phyloP scores from a whole-genome alignment of 2,888 invertebrate species.

The Operophtera brumata region DNA sequence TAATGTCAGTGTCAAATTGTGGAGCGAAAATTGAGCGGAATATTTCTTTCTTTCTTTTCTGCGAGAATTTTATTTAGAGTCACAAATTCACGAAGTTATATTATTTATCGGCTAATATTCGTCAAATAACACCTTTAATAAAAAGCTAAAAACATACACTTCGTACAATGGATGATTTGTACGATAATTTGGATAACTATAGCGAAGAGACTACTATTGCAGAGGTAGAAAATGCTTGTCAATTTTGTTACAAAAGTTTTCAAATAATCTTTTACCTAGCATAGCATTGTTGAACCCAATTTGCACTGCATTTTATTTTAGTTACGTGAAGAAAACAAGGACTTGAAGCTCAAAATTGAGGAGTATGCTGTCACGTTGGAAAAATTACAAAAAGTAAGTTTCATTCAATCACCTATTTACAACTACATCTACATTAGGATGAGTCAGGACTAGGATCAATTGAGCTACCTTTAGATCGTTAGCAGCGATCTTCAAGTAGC shows the following conservation, averaged over 20 bases:
- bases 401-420: not conserved
- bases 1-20: constrained; percentile 12
- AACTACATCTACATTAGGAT: too few relatives aligned
- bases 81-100: too few relatives aligned
- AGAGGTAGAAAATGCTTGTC: constrained; percentile 50
- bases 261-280: too few relatives aligned
- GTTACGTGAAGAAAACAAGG: constrained; percentile 62
- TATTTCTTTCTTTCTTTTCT: too few relatives aligned
- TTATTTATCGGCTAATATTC: too few relatives aligned
- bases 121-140: too few relatives aligned
- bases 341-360: constrained; percentile 56
- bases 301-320: constrained; percentile 38
- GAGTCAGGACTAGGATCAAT: too few relatives aligned
- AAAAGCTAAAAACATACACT: not conserved
- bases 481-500: too few relatives aligned
- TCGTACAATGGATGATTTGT: constrained; percentile 58
- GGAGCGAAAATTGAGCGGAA: constrained; percentile 16
- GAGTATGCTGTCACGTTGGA: constrained; percentile 51
- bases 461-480: too few relatives aligned
- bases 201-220: constrained; percentile 53
- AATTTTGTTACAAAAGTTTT: not conserved
- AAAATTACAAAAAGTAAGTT: constrained; percentile 66
- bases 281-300: too few relatives aligned
- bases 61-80: too few relatives aligned
- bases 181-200: constrained; percentile 66